Evolutionary conservation across 2,113 vertebrate species (phyloP), one percentile per base, ranked within the genome.

Genomic region (Marmota monax): DNA sequence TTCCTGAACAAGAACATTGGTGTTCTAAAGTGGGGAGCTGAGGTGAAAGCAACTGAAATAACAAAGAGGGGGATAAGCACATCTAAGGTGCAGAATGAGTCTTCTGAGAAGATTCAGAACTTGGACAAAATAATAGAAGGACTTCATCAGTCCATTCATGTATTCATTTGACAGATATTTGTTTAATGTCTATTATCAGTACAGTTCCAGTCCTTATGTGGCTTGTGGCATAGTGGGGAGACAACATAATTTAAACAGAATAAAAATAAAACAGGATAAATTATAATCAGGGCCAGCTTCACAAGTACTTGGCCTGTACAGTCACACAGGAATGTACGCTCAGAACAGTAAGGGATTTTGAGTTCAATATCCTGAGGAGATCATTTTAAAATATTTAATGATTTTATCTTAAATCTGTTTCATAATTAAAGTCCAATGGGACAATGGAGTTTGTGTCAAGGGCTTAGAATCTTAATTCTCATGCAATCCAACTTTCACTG

Each of bases 71-170:
- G 20, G 8, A 48, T 16, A 8, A 53, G 23, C 22, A 16, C 4
- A 14, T 56, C 7, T 1, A 9, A 20, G 34, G 23, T 12, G 5
- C 4, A 53, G 12, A 8, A 34, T 4, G 18, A 1, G 0, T 34
- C 16, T 69, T 56, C 27, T 20, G 16, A 0, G 2, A 61, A n/a
- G 20, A 56, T n/a, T 32, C 69, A 70, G 23, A 9, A 17, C 20
- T 74, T 25, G 3, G 7, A 13, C n/a, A 23, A 65, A 34, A 58
- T 42, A 77, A 37, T 23, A 1, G 16, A 65, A 70, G n/a, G 45
- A 45, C 0, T 88, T 58, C 32, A 56, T 45, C 3, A 56, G 34
- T 70, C 20, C 25, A 22, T 56, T 18, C 8, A 84, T 61, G 29
- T 56, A 58, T 4, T 69, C 12, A 77, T 23, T 72, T 25, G 65